Base-by-base conservation (phyloP, 2,888 invertebrate genomes). In the Torymus tubicola region DNA sequence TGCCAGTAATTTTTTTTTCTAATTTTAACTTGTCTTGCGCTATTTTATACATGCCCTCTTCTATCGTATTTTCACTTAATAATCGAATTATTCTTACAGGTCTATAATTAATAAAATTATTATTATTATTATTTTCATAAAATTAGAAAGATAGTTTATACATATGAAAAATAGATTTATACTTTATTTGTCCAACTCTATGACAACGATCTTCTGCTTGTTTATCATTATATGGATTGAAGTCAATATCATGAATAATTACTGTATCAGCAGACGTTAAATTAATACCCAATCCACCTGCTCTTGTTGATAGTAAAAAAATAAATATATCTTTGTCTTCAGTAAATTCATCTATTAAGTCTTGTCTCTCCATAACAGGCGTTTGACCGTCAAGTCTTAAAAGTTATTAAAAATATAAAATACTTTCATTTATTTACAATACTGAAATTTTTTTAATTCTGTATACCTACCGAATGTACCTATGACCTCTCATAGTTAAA, bases 171-270 rank as follows among this genome's bases (percentile, higher is more conserved):
- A 24, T 64, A 18, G 42, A 78, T 75, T 2, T 50, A 84, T 84
- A 93, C 93, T 90, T 92, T 64, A 90, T 92, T 87, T 94, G 94
- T n/a, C 94, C 94, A 12, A 94, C 91, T 77, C 94, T 89, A 86
- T 94, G 94, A 86, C 93, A 95, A 88, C 96, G 92, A 92, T 99
- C 99, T 90, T 99, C 98, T 0, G 99, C 99, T 91, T 98, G 98
- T 91, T 98, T 98, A 91, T 99, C 99, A 90, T 99, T 99, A 91
- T 99, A 98, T 0, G 99, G 99, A 92, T 99, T 99, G 91, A 98
- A 98, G 92, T 99, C 99, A 71, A 99, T 97, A 89, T 99, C 99
- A 90, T 99, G 98, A 84, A 99, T 95, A 86, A 98, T 95, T 85
- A 99, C 99, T 13, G 96, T 96, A 92, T 99, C 98, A 0, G 99